phyloP scores from a whole-genome alignment of 2,113 vertebrate species.

The Corydoras maculifer region DNA sequence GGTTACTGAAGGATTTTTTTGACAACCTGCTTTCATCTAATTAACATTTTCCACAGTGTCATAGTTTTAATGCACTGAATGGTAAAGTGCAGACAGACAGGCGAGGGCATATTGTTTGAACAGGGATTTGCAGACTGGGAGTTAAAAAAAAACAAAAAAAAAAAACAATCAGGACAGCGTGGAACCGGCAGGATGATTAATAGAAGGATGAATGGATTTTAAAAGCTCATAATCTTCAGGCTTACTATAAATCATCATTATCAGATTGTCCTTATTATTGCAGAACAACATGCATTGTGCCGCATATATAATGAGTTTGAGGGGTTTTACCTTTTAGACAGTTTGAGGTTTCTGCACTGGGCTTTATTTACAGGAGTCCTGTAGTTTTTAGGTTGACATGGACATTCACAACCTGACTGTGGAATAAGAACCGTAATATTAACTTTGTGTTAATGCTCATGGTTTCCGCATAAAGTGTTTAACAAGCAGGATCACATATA shows the following conservation, averaged over 20 bases:
- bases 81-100: neutral
- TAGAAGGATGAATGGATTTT: neutral
- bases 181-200: neutral
- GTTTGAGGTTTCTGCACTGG: too few relatives aligned
- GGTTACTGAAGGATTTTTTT: too few relatives aligned
- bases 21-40: constrained; percentile 5
- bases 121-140: neutral
- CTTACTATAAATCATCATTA: constrained; percentile 9
- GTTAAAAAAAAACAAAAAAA: too few relatives aligned
- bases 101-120: constrained; percentile 15
- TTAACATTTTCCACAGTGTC: constrained; percentile 30
- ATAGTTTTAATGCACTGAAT: constrained; percentile 12
- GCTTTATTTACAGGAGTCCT: too few relatives aligned
- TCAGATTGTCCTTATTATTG: neutral
- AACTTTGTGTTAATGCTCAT: too few relatives aligned
- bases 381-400: too few relatives aligned
- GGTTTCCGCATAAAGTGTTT: too few relatives aligned
- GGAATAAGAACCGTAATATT: too few relatives aligned
- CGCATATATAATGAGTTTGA: too few relatives aligned
- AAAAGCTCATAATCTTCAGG: neutral
- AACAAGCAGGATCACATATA: too few relatives aligned
- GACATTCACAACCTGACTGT: too few relatives aligned
- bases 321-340: too few relatives aligned
- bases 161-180: neutral
- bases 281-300: neutral